Evolutionary conservation across 2,888 invertebrate species (phyloP), one percentile per base, ranked within the genome.

Genomic region (Pomacea canaliculata): DNA sequence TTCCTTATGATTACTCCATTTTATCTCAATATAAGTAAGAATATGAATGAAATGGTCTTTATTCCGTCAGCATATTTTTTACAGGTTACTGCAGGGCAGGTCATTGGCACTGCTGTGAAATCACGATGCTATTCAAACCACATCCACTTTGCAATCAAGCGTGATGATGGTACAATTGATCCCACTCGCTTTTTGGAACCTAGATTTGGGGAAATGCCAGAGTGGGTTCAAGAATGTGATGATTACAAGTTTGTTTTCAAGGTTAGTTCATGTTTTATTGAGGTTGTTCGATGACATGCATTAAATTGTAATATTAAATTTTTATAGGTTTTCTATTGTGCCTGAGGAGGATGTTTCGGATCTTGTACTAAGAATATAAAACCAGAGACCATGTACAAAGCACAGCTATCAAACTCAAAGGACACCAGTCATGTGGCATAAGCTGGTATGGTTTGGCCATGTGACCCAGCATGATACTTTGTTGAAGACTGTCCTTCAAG

Each of bases 171-270:
- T 60, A 75, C 81, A 7, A 63, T 79, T 27, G 84, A 85, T 70
- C 83, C 84, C 19, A 79, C 80, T 13, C 76, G 77, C 59, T 85
- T 79, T 65, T 76, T 85, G 60, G 80, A 81, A 18, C 79, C 83
- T 13, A 76, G 82, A 19, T 60, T 81, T 12, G 75, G 80, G 8
- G 73, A 76, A 3, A 70, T 83, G 69, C 85, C 85, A 4, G 66
- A 78, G 49, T 85, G 85, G 85, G 66, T 78, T 0, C 83, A 84
- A 70, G 76, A 82, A 60, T 85, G 85, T 79, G 85, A 85, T 70
- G 85, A 85, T 67, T 85, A 85, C 75, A 82, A 79, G 70, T 81
- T 84, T 65, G 81, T 84, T 16, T 84, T 70, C 72, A 82, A 82
- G 83, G 83, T 83, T 63, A 37, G 75, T 37, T 37, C 37, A 37